phyloP scores from a whole-genome alignment of 2,113 vertebrate species.

The Muntiacus reevesi region DNA sequence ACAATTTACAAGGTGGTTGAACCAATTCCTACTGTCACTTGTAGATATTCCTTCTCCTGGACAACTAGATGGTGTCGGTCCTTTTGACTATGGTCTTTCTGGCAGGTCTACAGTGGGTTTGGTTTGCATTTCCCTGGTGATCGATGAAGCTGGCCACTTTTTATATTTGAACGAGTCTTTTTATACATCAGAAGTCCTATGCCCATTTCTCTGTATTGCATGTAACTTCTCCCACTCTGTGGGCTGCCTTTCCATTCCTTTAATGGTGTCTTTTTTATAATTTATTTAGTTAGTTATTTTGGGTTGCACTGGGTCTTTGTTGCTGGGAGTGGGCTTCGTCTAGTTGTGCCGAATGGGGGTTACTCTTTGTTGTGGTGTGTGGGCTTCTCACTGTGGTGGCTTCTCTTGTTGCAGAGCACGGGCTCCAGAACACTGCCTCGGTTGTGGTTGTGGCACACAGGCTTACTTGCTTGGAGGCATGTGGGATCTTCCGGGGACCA shows the following conservation, averaged over 20 bases:
- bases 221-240: neutral
- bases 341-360: neutral
- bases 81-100: neutral
- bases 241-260: neutral
- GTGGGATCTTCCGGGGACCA: neutral
- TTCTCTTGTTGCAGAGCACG: neutral
- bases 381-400: neutral
- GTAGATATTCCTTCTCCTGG: neutral
- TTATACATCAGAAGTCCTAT: neutral
- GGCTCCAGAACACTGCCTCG: neutral
- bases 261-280: neutral
- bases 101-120: neutral
- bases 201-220: neutral
- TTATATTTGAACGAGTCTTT: neutral
- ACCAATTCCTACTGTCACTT: no score
- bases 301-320: neutral
- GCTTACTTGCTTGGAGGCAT: neutral
- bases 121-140: neutral
- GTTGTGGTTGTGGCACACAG: neutral
- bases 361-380: neutral
- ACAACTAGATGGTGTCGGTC: neutral
- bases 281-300: neutral
- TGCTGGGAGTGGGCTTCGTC: neutral
- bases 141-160: neutral
- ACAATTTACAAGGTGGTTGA: neutral